Evolutionary conservation across 2,888 invertebrate species (phyloP).

Genomic region (Theretra japonica): DNA sequence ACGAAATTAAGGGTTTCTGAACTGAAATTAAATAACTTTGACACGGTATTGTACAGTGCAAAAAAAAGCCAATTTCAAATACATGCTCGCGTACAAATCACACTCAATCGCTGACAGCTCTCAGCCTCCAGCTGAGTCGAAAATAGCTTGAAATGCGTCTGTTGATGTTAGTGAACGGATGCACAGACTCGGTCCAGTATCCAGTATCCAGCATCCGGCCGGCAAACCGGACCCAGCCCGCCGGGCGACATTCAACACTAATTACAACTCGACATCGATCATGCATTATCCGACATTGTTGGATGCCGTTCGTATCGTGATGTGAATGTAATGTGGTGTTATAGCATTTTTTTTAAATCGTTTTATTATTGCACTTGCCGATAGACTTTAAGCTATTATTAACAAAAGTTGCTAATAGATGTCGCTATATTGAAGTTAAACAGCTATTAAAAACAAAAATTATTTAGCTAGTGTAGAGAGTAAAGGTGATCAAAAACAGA

Average conservation of each 20-base stretch:
- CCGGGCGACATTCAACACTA: conserved; percentile 38
- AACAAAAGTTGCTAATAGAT: background rate
- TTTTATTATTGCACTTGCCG: background rate
- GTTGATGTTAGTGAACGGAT: conserved; percentile 55
- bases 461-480: no score
- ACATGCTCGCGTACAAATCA: conserved; percentile 5
- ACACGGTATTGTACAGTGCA: background rate
- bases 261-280: conserved; percentile 26
- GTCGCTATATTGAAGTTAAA: background rate
- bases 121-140: conserved; percentile 50
- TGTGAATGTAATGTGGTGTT: background rate
- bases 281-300: conserved; percentile 9
- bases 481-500: no score
- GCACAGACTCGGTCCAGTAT: conserved; percentile 57
- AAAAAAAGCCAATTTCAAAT: background rate
- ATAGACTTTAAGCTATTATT: background rate
- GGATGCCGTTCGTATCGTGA: background rate
- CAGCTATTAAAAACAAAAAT: background rate
- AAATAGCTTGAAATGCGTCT: conserved; percentile 75
- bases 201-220: conserved; percentile 63
- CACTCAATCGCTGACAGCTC: conserved; percentile 31
- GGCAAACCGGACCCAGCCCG: conserved; percentile 36
- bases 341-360: background rate
- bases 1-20: background rate
- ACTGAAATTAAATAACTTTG: background rate